A percentile compares a stretch with the other conserved stretches of the same genome.
Evolutionary conservation across 2,113 vertebrate genomes (phyloP).

Genomic region (Gnathonemus longibarbis): DNA sequence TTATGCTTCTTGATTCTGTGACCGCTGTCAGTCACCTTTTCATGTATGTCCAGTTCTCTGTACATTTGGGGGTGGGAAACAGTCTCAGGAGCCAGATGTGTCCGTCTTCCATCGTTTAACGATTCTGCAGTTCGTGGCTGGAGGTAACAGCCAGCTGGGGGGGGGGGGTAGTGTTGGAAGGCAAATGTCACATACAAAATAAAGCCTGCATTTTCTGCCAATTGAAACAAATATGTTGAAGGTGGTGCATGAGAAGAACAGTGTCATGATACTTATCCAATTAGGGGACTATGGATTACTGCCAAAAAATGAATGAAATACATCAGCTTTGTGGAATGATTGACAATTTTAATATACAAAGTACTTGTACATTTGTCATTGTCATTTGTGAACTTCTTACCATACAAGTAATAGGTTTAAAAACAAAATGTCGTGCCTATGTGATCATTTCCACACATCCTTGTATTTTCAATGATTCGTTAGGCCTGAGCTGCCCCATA

Average conservation of each 20-base stretch:
- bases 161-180: neutral
- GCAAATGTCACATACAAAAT: constrained; percentile 4
- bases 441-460: neutral
- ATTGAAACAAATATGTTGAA: neutral
- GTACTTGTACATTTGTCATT: neutral
- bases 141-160: neutral
- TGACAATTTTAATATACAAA: neutral
- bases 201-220: constrained; percentile 15
- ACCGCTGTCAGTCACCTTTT: neutral
- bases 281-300: neutral
- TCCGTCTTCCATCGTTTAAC: neutral
- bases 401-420: neutral
- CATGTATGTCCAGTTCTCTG: neutral
- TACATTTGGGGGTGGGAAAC: neutral
- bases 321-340: neutral
- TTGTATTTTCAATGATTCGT: neutral
- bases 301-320: neutral
- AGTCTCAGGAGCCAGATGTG: neutral
- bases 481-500: neutral
- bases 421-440: neutral
- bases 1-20: constrained; percentile 16
- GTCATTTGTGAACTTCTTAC: neutral
- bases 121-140: neutral
- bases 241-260: neutral
- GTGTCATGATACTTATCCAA: neutral